Evolutionary conservation across 2,113 vertebrate genomes (phyloP).

Genomic region (Lanius ludovicianus): DNA sequence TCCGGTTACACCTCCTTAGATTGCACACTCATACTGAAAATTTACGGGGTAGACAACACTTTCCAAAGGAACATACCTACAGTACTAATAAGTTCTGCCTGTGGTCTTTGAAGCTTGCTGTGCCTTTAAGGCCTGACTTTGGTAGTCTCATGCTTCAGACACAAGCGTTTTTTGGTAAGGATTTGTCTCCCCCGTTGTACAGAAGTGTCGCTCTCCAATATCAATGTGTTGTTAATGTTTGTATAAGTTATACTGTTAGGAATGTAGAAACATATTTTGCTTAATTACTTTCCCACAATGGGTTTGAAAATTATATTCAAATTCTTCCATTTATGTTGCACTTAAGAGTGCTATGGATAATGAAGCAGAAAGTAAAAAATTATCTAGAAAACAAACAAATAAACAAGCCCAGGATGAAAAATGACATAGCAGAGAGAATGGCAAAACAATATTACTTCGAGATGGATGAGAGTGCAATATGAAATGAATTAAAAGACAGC

Average conservation of each 20-base stretch:
- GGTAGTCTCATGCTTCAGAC: not conserved
- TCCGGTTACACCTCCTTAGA: not conserved
- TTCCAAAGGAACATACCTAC: not conserved
- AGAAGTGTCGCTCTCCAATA: not conserved
- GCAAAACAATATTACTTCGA: not conserved
- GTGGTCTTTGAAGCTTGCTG: not conserved
- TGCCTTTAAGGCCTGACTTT: not conserved
- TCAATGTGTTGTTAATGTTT: not conserved
- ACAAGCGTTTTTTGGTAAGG: not conserved
- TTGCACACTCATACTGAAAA: not conserved
- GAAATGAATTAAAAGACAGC: not conserved
- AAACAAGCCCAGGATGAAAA: not conserved
- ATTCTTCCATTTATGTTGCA: slow-evolving; percentile 19
- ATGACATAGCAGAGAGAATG: not conserved
- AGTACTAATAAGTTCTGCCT: not conserved
- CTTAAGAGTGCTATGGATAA: slow-evolving; percentile 30
- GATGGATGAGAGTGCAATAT: not conserved
- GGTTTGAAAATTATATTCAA: slow-evolving; percentile 34
- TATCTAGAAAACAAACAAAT: slow-evolving; percentile 10
- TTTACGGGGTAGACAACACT: not conserved
- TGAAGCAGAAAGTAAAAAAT: slow-evolving; percentile 43
- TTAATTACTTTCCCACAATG: slow-evolving; percentile 45
- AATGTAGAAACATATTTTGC: slow-evolving; percentile 20
- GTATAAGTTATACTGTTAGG: not conserved
- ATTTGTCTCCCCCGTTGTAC: not conserved